phyloP scores from a whole-genome alignment of 92 coral and sea anemone species.

The Palythoa grandis region DNA sequence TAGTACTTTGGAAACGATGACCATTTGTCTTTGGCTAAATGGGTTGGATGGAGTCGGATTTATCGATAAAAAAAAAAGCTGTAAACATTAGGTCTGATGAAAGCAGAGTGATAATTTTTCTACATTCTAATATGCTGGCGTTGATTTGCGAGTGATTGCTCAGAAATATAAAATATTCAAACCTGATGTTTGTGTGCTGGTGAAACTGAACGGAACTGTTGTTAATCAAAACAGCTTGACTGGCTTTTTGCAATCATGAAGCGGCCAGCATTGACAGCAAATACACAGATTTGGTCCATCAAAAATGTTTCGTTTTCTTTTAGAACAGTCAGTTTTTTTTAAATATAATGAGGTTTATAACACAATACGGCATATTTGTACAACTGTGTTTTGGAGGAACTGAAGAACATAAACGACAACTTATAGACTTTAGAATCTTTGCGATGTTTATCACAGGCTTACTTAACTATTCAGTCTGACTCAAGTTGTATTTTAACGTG shows the following conservation, averaged over 20 bases:
- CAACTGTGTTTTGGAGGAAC: neutral
- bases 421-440: neutral
- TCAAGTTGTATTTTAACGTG: neutral
- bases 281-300: neutral
- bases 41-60: neutral
- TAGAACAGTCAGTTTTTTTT: neutral
- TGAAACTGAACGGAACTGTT: neutral
- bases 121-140: neutral
- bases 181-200: neutral
- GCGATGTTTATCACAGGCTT: neutral
- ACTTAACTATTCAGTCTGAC: neutral
- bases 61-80: neutral
- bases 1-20: neutral
- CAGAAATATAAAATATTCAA: neutral
- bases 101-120: neutral
- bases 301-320: neutral
- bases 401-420: neutral
- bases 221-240: neutral
- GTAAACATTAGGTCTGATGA: neutral
- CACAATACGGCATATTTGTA: neutral
- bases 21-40: too few species aligned
- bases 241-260: neutral
- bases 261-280: neutral
- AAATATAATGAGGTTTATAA: neutral
- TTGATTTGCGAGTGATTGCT: neutral